phyloP scores from a whole-genome alignment of 2,888 invertebrate species.

The Stictocephala bisonia region DNA sequence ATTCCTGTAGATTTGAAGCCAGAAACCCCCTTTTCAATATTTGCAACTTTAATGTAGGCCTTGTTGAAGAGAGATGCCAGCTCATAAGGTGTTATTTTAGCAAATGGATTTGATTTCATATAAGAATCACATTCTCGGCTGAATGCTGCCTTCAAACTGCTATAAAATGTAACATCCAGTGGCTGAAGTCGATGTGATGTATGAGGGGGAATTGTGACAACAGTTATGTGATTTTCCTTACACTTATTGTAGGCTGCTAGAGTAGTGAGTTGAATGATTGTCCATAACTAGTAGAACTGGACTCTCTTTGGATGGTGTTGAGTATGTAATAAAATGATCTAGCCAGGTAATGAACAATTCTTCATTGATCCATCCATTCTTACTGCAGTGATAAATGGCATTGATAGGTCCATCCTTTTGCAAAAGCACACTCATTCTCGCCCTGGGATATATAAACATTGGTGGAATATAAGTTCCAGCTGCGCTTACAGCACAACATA shows the following conservation, averaged over 20 bases:
- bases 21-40: neutral
- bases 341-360: conserved; percentile 59
- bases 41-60: conserved; percentile 2
- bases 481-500: conserved; percentile 64
- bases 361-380: conserved; percentile 62
- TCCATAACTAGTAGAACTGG: neutral
- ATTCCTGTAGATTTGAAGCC: conserved; percentile 16
- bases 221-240: neutral
- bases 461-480: conserved; percentile 64
- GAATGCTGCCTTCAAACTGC: conserved; percentile 4
- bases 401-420: conserved; percentile 53
- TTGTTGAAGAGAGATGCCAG: neutral
- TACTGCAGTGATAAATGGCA: conserved; percentile 54
- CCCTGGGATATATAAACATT: conserved; percentile 65
- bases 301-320: conserved; percentile 55
- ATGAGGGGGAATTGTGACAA: neutral
- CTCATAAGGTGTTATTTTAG: conserved; percentile 15
- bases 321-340: conserved; percentile 59
- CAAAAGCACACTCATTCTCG: conserved; percentile 62
- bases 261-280: neutral
- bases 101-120: neutral
- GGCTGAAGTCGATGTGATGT: conserved; percentile 7
- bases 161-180: conserved; percentile 5
- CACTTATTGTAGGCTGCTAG: neutral
- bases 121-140: neutral